These are phyloP conservation scores for Panthera uncia DNA, from an alignment of 2,113 vertebrate genomes.

Conservation along the genomic window DNA sequence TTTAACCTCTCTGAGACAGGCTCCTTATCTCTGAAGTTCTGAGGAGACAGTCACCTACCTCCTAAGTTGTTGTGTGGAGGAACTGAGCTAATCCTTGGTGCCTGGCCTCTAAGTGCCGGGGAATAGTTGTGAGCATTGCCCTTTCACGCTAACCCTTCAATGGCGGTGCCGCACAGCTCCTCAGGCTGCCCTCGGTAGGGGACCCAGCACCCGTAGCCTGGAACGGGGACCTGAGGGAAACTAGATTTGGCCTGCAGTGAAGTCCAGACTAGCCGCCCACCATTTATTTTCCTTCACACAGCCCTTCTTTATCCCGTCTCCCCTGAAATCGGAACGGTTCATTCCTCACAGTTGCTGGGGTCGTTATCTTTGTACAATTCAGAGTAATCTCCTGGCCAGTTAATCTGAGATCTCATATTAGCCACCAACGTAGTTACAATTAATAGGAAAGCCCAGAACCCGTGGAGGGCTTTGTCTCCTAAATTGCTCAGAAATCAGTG, in stretches of 20 bases:
- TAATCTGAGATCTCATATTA: conserved; percentile 7
- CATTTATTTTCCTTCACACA: neutral
- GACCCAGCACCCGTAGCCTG: neutral
- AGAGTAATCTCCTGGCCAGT: neutral
- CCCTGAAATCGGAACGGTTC: neutral
- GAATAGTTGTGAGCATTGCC: too few species aligned
- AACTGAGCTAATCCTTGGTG: neutral
- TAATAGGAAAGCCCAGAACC: conserved; percentile 7
- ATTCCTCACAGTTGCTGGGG: neutral
- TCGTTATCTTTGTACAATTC: neutral
- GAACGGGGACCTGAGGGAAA: neutral
- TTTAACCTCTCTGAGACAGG: neutral
- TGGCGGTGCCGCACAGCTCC: neutral
- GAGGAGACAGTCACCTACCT: neutral
- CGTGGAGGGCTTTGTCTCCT: neutral
- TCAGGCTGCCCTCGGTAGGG: neutral
- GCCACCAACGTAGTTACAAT: neutral
- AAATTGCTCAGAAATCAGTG: neutral
- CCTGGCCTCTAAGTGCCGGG: neutral
- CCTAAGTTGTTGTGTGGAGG: neutral
- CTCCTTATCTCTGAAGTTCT: neutral
- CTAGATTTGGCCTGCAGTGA: neutral
- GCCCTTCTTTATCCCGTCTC: neutral
- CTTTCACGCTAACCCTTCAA: neutral
- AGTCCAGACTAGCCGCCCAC: neutral